Evolutionary conservation across 1,140 invertebrate genomes (phyloP).

Genomic region (Sitobion miscanthi): DNA sequence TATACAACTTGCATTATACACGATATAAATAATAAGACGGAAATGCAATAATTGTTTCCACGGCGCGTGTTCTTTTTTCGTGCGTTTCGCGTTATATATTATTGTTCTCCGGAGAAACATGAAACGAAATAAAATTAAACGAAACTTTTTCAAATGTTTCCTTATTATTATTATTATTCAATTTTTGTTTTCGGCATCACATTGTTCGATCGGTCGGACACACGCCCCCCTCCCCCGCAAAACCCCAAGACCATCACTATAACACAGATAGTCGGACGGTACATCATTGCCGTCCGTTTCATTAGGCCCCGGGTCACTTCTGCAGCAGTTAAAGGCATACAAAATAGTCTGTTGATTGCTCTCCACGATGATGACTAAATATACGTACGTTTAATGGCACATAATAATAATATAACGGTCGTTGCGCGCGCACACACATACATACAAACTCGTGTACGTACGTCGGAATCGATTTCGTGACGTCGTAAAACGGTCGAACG

Average conservation of each 20-base stretch:
- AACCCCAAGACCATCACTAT: not conserved
- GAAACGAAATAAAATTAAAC: slow-evolving; percentile 33
- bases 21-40: slow-evolving; percentile 33
- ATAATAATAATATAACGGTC: not conserved
- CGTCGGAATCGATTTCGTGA: not conserved
- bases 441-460: not conserved
- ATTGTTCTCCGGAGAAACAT: slow-evolving; percentile 38
- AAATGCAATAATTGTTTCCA: slow-evolving; percentile 44
- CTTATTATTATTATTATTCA: not conserved
- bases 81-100: not conserved
- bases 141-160: not conserved
- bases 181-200: not conserved
- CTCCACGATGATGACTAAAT: not conserved
- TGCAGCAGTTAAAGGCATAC: not conserved
- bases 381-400: not conserved
- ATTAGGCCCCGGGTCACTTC: not conserved
- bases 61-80: slow-evolving; percentile 25
- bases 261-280: not conserved
- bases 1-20: not conserved
- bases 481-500: not conserved
- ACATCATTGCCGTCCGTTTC: not conserved
- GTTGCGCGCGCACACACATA: not conserved
- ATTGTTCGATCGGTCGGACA: not conserved
- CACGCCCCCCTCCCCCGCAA: not conserved
- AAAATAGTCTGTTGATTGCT: slow-evolving; percentile 5